Base-by-base conservation (phyloP, 2,797 vertebrate species). In the Pseudomugil tenellus region DNA sequence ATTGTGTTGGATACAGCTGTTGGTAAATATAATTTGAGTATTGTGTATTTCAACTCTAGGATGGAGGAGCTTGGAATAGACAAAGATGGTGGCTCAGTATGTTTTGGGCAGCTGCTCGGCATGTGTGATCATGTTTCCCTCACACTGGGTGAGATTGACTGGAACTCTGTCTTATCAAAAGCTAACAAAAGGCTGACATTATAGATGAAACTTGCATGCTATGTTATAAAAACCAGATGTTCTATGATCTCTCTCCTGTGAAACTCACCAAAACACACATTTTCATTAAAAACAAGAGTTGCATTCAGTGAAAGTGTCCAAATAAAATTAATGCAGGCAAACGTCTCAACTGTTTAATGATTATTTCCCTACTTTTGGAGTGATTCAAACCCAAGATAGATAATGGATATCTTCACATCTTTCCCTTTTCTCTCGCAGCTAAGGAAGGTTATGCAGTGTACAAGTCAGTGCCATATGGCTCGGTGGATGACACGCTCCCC, bases 81-180 rank as follows among this genome's bases (percentile, higher is more conserved):
- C 63, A 90, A 72, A 79, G 74, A 85, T 8, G 78, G 79, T 0
- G 94, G 94, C 21, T 91, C 93, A 0, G 94, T 97, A 70, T 95
- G 94, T 77, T 98, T 97, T 3, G 96, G 96, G 55, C 96, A 98
- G 91, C 93, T 98, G 71, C 90, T 98, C 76, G 96, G 96, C 31
- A 98, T 98, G 96, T 97, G 96, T 78, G 96, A 98, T 77, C 96
- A 97, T 0, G 93, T 98, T 61, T 98, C 96, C 61, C 93, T 98
- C 71, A 96, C 95, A 3, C 70, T 98, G 16, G 96, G 96, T 97
- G 89, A 90, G 95, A 51, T 12, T 5, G 2, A 17, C 21, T 13
- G 17, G 39, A 21, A 10, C 34, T 31, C 12, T 41, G 19, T 51
- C 13, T 62, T 56, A 12, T 41, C 58, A 26, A 4, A 32, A 32